Evolutionary conservation across 2,888 invertebrate species (phyloP).

Genomic region (Pemphredon lugubris): DNA sequence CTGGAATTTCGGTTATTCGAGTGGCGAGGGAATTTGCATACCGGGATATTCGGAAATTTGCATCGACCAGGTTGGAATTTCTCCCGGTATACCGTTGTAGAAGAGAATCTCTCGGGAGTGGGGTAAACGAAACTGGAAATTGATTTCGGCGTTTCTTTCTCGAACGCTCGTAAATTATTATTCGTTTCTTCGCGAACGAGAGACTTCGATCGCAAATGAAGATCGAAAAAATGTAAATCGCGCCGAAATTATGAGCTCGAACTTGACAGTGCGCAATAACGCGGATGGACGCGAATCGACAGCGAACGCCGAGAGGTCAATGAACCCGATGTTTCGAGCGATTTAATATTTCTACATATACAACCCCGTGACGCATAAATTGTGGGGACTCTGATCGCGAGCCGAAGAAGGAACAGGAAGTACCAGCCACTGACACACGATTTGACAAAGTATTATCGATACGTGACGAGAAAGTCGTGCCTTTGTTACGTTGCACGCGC

Average conservation of each 20-base stretch:
- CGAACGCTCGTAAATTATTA: no score
- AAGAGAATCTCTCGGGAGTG: no score
- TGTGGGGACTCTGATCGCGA: slow-evolving; percentile 19
- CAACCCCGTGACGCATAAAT: slow-evolving; percentile 45
- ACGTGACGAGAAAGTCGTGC: slow-evolving; percentile 66
- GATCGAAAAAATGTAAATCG: no score
- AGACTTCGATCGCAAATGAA: no score
- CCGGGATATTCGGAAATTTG: no score
- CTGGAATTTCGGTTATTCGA: slow-evolving; percentile 9
- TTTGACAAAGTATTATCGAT: slow-evolving; percentile 68
- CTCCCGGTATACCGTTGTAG: no score
- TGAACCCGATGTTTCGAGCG: slow-evolving; percentile 33
- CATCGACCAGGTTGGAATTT: slow-evolving; percentile 4
- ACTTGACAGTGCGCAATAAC: no score
- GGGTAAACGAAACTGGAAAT: no score
- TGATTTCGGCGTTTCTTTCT: no score
- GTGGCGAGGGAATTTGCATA: slow-evolving; percentile 31
- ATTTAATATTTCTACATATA: slow-evolving; percentile 44
- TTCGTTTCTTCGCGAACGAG: background rate
- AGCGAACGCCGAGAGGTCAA: slow-evolving; percentile 23
- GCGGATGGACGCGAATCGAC: no score
- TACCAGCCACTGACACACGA: slow-evolving; percentile 48
- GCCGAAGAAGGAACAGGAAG: slow-evolving; percentile 61
- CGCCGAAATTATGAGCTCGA: no score
- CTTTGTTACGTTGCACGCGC: slow-evolving; percentile 59